phyloP scores from a whole-genome alignment of 2,888 invertebrate species.

The Nephrotoma appendiculata region DNA sequence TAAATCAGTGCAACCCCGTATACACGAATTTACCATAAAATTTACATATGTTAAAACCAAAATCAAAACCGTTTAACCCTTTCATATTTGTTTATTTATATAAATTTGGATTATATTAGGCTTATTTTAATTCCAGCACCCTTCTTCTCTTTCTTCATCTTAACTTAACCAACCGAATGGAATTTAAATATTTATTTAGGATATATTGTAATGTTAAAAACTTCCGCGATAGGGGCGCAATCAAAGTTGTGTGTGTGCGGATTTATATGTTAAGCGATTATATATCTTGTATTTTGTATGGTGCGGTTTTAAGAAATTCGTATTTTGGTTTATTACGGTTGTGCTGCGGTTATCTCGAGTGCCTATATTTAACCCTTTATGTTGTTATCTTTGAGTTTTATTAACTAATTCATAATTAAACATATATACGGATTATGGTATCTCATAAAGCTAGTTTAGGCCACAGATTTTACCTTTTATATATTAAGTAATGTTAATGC shows the following conservation, averaged over 20 bases:
- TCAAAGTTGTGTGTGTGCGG: not conserved
- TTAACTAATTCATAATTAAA: not conserved
- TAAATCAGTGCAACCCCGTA: too few species aligned
- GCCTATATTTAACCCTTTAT: not conserved
- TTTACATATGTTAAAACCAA: too few species aligned
- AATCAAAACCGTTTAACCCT: not conserved
- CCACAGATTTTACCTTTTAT: not conserved
- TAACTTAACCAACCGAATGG: not conserved
- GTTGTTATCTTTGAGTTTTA: not conserved
- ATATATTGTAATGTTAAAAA: not conserved
- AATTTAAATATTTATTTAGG: not conserved
- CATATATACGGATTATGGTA: not conserved
- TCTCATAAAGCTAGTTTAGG: not conserved
- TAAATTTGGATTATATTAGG: not conserved
- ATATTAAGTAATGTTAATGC: not conserved
- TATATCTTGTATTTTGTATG: not conserved
- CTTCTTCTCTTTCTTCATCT: not conserved
- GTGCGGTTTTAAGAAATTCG: not conserved
- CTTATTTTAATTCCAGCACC: not conserved
- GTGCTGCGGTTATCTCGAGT: not conserved
- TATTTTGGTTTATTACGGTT: not conserved
- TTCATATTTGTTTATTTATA: not conserved
- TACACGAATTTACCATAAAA: too few species aligned
- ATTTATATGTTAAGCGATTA: not conserved
- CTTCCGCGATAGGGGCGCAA: not conserved